These are phyloP conservation scores for Melanophora roralis DNA, from an alignment of 2,888 invertebrate genomes.

Conservation along the genomic window DNA sequence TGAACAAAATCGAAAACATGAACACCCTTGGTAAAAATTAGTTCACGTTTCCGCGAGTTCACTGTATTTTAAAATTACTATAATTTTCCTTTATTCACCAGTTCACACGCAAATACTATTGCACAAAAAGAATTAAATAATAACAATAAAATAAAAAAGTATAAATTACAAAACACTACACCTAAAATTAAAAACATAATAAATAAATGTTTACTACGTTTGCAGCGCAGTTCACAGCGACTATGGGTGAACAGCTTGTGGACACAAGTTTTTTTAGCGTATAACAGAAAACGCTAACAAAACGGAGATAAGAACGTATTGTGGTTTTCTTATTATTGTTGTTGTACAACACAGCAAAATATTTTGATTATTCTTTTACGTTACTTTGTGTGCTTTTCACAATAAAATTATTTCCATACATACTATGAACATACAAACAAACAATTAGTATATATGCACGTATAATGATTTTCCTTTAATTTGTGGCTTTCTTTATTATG, in stretches of 20 bases:
- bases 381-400: conserved; percentile 12
- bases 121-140: neutral
- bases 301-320: conserved; percentile 13
- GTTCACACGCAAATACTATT: neutral
- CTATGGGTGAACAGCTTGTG: neutral
- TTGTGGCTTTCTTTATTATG: conserved; percentile 4
- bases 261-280: conserved; percentile 36
- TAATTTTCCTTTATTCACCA: conserved; percentile 65
- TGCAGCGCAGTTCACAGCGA: conserved; percentile 29
- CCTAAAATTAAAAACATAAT: conserved; percentile 6
- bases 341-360: conserved; percentile 62
- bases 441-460: neutral
- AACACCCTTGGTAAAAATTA: too few species aligned
- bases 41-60: too few species aligned
- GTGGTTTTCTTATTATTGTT: conserved; percentile 32
- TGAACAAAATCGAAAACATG: too few species aligned
- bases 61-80: conserved; percentile 68
- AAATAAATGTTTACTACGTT: conserved; percentile 25
- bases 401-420: conserved; percentile 1
- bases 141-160: conserved; percentile 24
- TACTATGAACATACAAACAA: neutral
- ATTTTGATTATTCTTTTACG: conserved; percentile 53
- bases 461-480: neutral
- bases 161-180: conserved; percentile 33
- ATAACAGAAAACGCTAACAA: conserved; percentile 30